Evolutionary conservation across 1,140 invertebrate species (phyloP).

Genomic region (Heliconius hewitsoni): DNA sequence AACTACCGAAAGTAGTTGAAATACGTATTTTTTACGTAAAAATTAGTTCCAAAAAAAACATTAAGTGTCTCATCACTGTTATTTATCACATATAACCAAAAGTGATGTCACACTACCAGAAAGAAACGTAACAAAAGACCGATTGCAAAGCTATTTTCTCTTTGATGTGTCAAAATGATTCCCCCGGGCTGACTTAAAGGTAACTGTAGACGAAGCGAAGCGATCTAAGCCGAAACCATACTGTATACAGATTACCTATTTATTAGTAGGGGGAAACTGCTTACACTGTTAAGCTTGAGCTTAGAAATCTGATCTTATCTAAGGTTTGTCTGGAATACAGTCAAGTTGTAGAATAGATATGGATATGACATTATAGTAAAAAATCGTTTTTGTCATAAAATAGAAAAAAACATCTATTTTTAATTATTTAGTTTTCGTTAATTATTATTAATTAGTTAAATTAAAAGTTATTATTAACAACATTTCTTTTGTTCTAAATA

Average conservation of each 20-base stretch:
- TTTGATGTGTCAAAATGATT: conserved; percentile 3
- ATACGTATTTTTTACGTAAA: too few relatives aligned
- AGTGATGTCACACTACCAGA: neutral
- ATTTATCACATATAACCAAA: neutral
- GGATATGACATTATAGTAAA: neutral
- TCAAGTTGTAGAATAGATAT: neutral
- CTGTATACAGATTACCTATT: conserved; percentile 8
- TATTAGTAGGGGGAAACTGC: neutral
- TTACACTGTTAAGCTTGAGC: neutral
- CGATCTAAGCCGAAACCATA: conserved; percentile 1
- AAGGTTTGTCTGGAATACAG: neutral
- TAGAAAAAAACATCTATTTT: too few relatives aligned
- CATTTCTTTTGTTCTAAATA: too few relatives aligned
- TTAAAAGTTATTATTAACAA: too few relatives aligned
- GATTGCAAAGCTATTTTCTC: neutral
- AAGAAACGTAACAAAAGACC: neutral
- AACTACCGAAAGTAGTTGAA: too few relatives aligned
- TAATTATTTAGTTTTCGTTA: too few relatives aligned
- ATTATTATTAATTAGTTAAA: too few relatives aligned
- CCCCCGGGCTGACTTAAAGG: neutral
- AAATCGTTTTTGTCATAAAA: too few relatives aligned
- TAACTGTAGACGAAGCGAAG: neutral
- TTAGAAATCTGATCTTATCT: neutral
- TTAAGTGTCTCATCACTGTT: too few relatives aligned
- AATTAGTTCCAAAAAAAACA: too few relatives aligned